Evolutionary conservation across 2,113 vertebrate genomes (phyloP).

Genomic region (Calidris pygmaea): DNA sequence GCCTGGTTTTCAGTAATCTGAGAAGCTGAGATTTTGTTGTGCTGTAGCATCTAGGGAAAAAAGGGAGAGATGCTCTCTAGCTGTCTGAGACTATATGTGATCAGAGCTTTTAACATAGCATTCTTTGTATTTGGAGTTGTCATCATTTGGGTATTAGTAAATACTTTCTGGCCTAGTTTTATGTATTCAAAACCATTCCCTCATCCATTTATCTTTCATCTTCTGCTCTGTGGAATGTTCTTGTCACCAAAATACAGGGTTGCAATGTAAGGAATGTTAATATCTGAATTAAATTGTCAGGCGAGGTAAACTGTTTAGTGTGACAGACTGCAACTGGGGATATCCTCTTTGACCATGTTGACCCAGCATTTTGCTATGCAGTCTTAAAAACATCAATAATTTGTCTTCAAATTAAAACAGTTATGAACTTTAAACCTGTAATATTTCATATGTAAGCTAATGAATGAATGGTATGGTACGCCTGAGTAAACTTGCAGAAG

Average conservation of each 20-base stretch:
- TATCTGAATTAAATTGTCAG: slow-evolving; percentile 69
- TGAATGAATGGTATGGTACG: not conserved
- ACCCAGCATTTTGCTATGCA: not conserved
- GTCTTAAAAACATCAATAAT: not conserved
- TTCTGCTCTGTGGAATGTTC: slow-evolving; percentile 72
- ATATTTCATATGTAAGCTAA: not conserved
- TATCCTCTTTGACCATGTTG: not conserved
- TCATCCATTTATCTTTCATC: slow-evolving; percentile 70
- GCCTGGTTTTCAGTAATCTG: slow-evolving; percentile 13
- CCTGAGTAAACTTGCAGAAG: not conserved
- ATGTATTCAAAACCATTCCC: slow-evolving; percentile 61
- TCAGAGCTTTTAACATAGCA: slow-evolving; percentile 50
- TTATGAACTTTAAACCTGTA: not conserved
- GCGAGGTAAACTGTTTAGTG: slow-evolving; percentile 15
- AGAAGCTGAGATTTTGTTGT: slow-evolving; percentile 34
- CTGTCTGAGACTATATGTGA: not conserved
- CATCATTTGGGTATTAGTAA: slow-evolving; percentile 64
- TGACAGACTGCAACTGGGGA: slow-evolving; percentile 8
- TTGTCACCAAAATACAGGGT: slow-evolving; percentile 64
- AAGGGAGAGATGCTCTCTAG: not conserved
- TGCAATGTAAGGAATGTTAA: slow-evolving; percentile 76
- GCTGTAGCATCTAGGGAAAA: not conserved
- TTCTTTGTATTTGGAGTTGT: slow-evolving; percentile 63
- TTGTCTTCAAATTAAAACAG: not conserved
- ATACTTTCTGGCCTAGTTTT: slow-evolving; percentile 62